Base-by-base conservation (phyloP, 2,797 vertebrate genomes). In the Steatocranus sp. region DNA sequence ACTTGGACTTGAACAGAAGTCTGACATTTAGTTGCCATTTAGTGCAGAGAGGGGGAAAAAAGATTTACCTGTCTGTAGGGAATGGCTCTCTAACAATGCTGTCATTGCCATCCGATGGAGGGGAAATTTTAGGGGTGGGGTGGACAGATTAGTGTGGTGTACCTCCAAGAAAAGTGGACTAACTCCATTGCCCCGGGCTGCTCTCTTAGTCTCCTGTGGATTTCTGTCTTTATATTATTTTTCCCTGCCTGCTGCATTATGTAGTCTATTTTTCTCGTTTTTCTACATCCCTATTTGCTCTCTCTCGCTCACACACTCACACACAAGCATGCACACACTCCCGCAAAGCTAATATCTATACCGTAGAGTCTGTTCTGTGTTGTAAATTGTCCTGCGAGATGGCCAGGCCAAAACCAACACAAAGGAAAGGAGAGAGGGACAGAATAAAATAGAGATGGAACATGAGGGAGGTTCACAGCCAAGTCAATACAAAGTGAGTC, bases 11-110 rank as follows among this genome's bases (percentile, higher is more conserved):
- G 92, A 94, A 94, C 95, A 93, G 95, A 92, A 94, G 91, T 87
- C 86, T 96, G 95, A 96, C 95, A 96, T 96, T 96, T 96, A 92
- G 87, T 87, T 95, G 94, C 94, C 94, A 95, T 96, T 96, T 96
- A 95, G 92, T 88, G 77, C 86, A 80, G 82, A 81, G 79, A 76
- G 75, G 18, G 18, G 78, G 15, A 46, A 63, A 83, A 83, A 87
- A 87, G 81, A 90, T 92, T 87, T 92, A 92, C 86, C 86, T 92
- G 86, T 90, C 92, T 88, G 83, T 80, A 82, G 88, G 92, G 91
- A 93, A 90, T 83, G 84, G 83, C 82, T 89, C 83, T 86, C 83
- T 85, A 87, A 90, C 91, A 88, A 86, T 85, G 86, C 54, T 86
- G 78, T 77, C n/a, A 7, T 70, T 84, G 83, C 80, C 87, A 87